Evolutionary conservation across 2,797 vertebrate genomes (phyloP).

Genomic region (Luscinia luscinia): DNA sequence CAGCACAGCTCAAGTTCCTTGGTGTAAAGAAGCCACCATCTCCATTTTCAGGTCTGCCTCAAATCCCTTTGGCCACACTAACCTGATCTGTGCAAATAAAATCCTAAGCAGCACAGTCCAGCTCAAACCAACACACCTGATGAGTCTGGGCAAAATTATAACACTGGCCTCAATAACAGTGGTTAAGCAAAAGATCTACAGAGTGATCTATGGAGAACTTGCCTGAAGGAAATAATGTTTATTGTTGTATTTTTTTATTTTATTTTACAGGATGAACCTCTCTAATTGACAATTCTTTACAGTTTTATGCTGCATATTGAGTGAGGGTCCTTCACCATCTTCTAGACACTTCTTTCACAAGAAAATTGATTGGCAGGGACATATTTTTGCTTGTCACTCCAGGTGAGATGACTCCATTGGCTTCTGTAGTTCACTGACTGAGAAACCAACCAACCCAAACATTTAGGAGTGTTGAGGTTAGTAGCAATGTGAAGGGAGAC

Average conservation of each 20-base stretch:
- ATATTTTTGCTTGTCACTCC: not conserved
- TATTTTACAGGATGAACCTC: not conserved
- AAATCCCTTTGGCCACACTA: not conserved
- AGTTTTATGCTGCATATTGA: not conserved
- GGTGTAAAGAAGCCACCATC: not conserved
- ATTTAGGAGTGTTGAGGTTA: not conserved
- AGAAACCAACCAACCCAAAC: not conserved
- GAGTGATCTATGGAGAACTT: not conserved
- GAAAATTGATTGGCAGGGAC: not conserved
- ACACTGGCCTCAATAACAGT: not conserved
- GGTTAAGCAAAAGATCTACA: not conserved
- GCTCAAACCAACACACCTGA: not conserved
- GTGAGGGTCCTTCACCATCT: not conserved
- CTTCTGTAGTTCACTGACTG: not conserved
- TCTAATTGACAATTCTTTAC: not conserved
- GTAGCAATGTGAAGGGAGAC: not conserved
- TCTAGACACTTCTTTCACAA: not conserved
- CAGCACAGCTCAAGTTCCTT: not conserved
- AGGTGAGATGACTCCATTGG: not conserved
- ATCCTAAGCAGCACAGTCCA: not conserved
- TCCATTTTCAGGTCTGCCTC: not conserved
- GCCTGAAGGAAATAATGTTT: not conserved
- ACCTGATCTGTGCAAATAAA: not conserved
- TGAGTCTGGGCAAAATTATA: not conserved
- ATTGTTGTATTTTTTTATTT: fast-evolving